Percentiles rank a stretch among this genome's conserved stretches.
Conservation (phyloP, 2,888 invertebrate species). For the Drosophila histrio region DNA sequence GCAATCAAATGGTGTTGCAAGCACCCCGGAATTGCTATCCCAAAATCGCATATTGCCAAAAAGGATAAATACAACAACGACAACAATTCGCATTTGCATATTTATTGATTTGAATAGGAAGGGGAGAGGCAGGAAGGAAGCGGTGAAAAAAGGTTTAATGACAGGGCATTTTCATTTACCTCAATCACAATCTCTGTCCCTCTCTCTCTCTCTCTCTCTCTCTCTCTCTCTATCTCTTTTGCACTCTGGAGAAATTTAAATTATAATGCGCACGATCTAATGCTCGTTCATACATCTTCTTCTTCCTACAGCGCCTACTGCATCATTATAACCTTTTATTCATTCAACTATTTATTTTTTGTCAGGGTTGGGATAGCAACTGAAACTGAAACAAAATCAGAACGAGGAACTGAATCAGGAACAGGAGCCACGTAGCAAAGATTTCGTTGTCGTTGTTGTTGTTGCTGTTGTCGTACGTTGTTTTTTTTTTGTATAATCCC, state of each 20-base stretch:
- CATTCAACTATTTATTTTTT: conserved; percentile 26
- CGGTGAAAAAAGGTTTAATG: conserved; percentile 57
- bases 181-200: conserved; percentile 7
- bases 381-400: conserved; percentile 16
- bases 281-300: conserved; percentile 24
- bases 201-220: conserved; percentile 6
- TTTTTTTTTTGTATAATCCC: conserved; percentile 53
- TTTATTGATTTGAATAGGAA: conserved; percentile 68
- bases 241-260: conserved; percentile 51
- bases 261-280: conserved; percentile 58
- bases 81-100: conserved; percentile 68
- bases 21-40: conserved; percentile 35
- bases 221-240: background rate
- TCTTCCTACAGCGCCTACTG: conserved; percentile 39
- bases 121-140: conserved; percentile 14
- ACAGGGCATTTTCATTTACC: conserved; percentile 52
- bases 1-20: conserved; percentile 34
- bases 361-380: conserved; percentile 55
- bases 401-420: conserved; percentile 25
- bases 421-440: conserved; percentile 31
- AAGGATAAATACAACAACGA: conserved; percentile 60
- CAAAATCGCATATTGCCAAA: conserved; percentile 52
- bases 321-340: conserved; percentile 69
- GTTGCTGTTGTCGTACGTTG: conserved; percentile 5
- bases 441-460: conserved; percentile 5